phyloP scores from a whole-genome alignment of 2,888 invertebrate species.

The Agrilus mali region DNA sequence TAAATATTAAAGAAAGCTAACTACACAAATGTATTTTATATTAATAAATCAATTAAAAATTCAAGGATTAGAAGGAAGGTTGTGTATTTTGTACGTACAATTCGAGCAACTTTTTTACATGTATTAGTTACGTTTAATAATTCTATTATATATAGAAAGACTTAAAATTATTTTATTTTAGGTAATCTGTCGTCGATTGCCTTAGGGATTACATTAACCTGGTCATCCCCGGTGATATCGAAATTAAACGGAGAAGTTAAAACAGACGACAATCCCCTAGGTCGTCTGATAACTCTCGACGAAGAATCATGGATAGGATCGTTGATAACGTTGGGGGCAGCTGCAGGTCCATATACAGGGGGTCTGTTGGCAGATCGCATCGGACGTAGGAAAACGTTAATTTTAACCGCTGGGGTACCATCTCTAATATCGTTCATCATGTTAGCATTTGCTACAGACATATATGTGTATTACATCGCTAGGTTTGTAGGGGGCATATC shows the following conservation, averaged over 20 bases:
- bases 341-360: conserved; percentile 51
- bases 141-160: no score
- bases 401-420: conserved; percentile 46
- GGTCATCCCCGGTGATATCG: conserved; percentile 26
- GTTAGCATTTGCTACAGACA: conserved; percentile 39
- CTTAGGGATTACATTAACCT: conserved; percentile 31
- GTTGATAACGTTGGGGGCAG: conserved; percentile 31
- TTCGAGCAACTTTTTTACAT: not conserved
- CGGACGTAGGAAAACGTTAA: conserved; percentile 53
- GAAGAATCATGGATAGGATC: conserved; percentile 39
- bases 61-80: not conserved
- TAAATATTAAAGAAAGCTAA: no score
- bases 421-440: conserved; percentile 55
- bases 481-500: conserved; percentile 47
- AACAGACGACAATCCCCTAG: conserved; percentile 27
- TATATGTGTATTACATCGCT: conserved; percentile 41
- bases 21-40: no score
- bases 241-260: conserved; percentile 11
- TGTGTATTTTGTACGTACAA: not conserved
- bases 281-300: conserved; percentile 18
- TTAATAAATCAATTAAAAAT: not conserved
- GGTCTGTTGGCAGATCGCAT: conserved; percentile 52
- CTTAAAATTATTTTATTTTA: conserved; percentile 16
- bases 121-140: no score
- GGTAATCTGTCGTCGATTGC: conserved; percentile 29